These are phyloP conservation scores for Fistularia tabacaria DNA, from an alignment of 2,797 vertebrate species.

Conservation along the genomic window DNA sequence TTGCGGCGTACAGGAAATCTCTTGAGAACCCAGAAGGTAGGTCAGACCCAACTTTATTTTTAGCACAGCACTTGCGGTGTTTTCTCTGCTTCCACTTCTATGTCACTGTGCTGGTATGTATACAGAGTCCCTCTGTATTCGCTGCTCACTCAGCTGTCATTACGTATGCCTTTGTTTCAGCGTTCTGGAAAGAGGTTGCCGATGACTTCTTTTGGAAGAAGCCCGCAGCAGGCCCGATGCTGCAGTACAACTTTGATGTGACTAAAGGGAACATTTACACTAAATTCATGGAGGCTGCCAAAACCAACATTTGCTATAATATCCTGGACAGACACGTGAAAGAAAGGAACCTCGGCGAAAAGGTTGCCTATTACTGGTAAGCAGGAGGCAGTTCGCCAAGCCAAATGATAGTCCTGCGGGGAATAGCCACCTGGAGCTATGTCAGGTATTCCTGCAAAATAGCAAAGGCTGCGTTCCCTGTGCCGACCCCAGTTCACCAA, in stretches of 20 bases:
- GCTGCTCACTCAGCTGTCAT: conserved; percentile 12
- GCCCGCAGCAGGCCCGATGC: conserved; percentile 66
- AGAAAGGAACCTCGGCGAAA: conserved; percentile 73
- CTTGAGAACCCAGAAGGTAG: conserved; percentile 80
- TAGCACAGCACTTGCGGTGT: conserved; percentile 14
- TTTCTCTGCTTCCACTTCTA: conserved; percentile 9
- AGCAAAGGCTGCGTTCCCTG: conserved; percentile 32
- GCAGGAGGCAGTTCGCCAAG: conserved; percentile 8
- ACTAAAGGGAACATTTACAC: conserved; percentile 76
- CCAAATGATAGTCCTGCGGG: conserved; percentile 27
- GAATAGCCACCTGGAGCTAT: conserved; percentile 28
- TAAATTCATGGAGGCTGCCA: conserved; percentile 83
- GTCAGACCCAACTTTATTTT: conserved; percentile 31
- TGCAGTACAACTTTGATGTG: conserved; percentile 81
- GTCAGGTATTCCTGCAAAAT: conserved; percentile 39
- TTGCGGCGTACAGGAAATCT: conserved; percentile 74
- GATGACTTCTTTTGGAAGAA: conserved; percentile 80
- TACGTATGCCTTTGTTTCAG: conserved; percentile 49
- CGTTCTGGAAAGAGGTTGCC: conserved; percentile 79
- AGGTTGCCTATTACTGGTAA: conserved; percentile 83
- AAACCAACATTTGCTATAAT: conserved; percentile 85
- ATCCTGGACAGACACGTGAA: conserved; percentile 77
- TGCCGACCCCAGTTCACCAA: conserved; percentile 17
- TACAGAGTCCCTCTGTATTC: conserved; percentile 9
- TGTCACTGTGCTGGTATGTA: conserved; percentile 1